These are phyloP conservation scores for Andrena praecox DNA, from an alignment of 2,888 invertebrate species.

Conservation along the genomic window DNA sequence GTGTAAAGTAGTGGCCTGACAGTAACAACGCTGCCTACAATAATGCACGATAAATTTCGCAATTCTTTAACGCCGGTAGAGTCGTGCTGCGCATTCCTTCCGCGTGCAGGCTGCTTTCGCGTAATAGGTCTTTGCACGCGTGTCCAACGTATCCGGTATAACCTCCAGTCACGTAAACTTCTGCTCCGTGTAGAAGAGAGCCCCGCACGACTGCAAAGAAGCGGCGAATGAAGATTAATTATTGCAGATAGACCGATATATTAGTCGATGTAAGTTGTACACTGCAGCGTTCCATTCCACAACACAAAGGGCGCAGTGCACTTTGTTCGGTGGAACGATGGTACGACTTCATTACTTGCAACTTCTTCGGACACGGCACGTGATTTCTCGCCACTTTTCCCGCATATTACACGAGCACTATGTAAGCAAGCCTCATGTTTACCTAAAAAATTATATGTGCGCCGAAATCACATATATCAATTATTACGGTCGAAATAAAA, in stretches of 20 bases:
- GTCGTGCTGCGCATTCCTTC: conserved; percentile 14
- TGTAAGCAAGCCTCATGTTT: background rate
- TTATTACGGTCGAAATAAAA: too few relatives aligned
- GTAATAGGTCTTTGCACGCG: conserved; percentile 31
- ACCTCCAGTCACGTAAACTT: conserved; percentile 36
- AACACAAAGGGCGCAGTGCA: background rate
- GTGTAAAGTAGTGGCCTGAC: conserved; percentile 10
- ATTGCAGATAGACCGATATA: conserved; percentile 21
- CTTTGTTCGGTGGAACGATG: background rate
- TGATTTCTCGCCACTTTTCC: background rate
- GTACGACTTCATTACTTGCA: background rate
- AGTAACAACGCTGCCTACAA: conserved; percentile 9
- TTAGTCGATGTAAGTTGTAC: conserved; percentile 12
- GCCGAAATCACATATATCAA: too few relatives aligned
- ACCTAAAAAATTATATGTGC: conserved; percentile 1
- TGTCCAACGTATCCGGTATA: conserved; percentile 32
- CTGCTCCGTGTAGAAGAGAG: conserved; percentile 3
- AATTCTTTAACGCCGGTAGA: conserved; percentile 2
- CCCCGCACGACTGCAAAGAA: conserved; percentile 6
- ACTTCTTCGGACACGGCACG: background rate
- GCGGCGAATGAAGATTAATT: conserved; percentile 46
- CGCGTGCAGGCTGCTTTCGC: conserved; percentile 24
- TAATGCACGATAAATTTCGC: conserved; percentile 11
- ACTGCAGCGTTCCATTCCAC: background rate
- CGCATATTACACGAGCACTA: background rate